Conservation (phyloP, 2,113 vertebrate species). For the Siniperca knerii region DNA sequence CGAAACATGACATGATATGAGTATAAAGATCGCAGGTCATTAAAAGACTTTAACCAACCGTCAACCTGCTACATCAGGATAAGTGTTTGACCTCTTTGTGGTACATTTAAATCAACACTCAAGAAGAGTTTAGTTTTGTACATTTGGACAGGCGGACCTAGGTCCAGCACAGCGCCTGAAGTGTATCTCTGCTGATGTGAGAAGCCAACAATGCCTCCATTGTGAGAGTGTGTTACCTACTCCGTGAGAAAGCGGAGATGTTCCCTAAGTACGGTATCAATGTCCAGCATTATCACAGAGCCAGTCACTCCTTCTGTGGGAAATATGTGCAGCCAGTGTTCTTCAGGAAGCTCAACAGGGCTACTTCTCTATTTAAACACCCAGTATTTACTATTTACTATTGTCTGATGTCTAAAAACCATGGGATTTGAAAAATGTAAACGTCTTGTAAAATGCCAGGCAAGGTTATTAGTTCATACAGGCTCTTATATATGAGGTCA, state of each 20-base stretch:
- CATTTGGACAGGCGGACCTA: constrained; percentile 15
- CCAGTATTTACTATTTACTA: not conserved
- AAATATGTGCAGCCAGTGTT: constrained; percentile 21
- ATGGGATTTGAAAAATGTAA: not conserved
- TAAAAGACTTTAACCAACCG: not conserved
- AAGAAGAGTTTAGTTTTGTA: not conserved
- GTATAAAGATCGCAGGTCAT: not conserved
- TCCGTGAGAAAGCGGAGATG: constrained; percentile 76
- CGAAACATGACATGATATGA: too few relatives aligned
- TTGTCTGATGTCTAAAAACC: not conserved
- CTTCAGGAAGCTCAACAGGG: constrained; percentile 15
- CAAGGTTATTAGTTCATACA: not conserved
- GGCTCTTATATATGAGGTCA: not conserved
- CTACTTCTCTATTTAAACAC: not conserved
- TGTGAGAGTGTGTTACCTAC: constrained; percentile 65
- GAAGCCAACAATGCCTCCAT: constrained; percentile 67
- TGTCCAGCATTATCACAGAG: constrained; percentile 52
- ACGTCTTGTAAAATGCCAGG: not conserved
- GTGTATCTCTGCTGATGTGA: constrained; percentile 47
- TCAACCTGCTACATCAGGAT: not conserved
- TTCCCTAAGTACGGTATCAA: constrained; percentile 58
- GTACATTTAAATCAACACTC: not conserved
- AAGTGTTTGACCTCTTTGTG: not conserved
- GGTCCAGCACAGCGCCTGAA: not conserved
- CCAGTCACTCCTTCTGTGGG: constrained; percentile 44